A percentile compares a stretch with the other conserved stretches of the same genome.
Conservation (phyloP, 2,888 invertebrate species). For the Eulithis testata region DNA sequence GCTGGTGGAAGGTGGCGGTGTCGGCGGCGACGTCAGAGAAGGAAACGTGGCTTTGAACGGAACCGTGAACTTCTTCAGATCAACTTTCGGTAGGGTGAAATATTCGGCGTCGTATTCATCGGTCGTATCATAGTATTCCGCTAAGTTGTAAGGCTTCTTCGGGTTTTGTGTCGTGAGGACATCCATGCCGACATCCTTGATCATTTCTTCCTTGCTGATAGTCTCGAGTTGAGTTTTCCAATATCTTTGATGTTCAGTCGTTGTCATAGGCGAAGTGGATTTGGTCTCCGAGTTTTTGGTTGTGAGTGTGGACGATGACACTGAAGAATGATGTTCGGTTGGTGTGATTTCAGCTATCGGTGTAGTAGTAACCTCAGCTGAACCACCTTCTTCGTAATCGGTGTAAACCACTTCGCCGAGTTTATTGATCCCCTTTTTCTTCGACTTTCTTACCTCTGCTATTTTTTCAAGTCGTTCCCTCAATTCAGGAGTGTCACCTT, state of each 20-base stretch:
- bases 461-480: slow-evolving; percentile 73
- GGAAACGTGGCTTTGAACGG: slow-evolving; percentile 38
- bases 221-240: slow-evolving; percentile 34
- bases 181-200: slow-evolving; percentile 36
- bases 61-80: slow-evolving; percentile 64
- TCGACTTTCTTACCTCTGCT: slow-evolving; percentile 71
- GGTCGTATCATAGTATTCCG: slow-evolving; percentile 67
- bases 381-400: slow-evolving; percentile 68
- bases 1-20: slow-evolving; percentile 42
- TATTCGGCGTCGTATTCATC: slow-evolving; percentile 72
- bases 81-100: slow-evolving; percentile 63
- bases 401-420: slow-evolving; percentile 65
- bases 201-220: slow-evolving; percentile 35
- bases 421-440: slow-evolving; percentile 67
- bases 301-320: slow-evolving; percentile 20
- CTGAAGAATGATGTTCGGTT: slow-evolving; percentile 23
- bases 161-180: slow-evolving; percentile 50
- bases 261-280: slow-evolving; percentile 25
- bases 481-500: slow-evolving; percentile 64
- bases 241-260: slow-evolving; percentile 16
- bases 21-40: slow-evolving; percentile 39
- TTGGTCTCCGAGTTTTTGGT: slow-evolving; percentile 2
- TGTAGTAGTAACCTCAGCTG: slow-evolving; percentile 51
- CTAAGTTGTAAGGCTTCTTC: slow-evolving; percentile 54
- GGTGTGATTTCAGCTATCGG: slow-evolving; percentile 16